Base-by-base conservation (phyloP, 1,140 invertebrate species). In the Neodiprion fabricii region DNA sequence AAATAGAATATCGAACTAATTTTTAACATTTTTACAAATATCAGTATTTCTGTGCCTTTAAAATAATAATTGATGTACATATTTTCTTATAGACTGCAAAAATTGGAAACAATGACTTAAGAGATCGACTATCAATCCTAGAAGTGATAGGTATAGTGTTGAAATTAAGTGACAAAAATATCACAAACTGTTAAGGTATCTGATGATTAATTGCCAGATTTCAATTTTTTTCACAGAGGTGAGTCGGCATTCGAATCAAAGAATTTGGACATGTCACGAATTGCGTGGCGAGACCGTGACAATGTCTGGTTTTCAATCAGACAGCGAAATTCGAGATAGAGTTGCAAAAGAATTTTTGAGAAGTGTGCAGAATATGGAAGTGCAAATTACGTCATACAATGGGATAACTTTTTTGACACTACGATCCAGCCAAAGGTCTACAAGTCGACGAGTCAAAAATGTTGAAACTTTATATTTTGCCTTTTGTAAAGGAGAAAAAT, bases 201-300 rank as follows among this genome's bases (percentile, higher is more conserved):
- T 69, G 14, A 69, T 14, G 40, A 69, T 69, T 23, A 4, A 17
- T 9, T 69, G 21, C 4, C 71, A 12, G 53, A 9, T 12, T 50
- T 75, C 17, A 28, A 68, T 76, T 67, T 66, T 72, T 70, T 65
- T 82, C 82, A 50, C 53, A 87, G 86, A 85, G 7, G 17, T 82
- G 11, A 85, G 85, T 73, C 82, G 79, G 73, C 85, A 88, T 76
- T 79, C 74, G n/a, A 76, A 75, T 1, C 81, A 72, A 72, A 85
- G 76, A 73, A 50, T 68, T 23, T 88, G 86, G 86, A 83, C 83
- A 61, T 72, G 76, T 21, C 82, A 81, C 28, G 76, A 77, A 71
- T 78, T 86, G 48, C 80, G 40, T 50, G 72, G 69, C 10, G 12
- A 8, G 48, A 73, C 49, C 11, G 70, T 49, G 40, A 1, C 53